These are phyloP conservation scores for Notodonta dromedarius DNA, from an alignment of 2,888 invertebrate species.

Conservation along the genomic window DNA sequence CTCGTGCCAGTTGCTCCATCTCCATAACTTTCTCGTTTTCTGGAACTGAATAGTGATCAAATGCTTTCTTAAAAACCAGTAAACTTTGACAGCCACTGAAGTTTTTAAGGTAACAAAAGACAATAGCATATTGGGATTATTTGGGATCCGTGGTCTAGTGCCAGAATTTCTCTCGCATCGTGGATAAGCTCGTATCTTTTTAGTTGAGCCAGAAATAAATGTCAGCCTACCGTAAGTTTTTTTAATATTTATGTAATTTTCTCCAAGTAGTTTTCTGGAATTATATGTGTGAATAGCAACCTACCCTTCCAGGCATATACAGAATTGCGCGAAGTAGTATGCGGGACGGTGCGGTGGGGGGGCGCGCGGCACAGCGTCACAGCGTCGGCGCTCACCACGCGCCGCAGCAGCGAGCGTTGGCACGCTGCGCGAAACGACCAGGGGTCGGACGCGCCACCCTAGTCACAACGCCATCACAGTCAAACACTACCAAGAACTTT, in stretches of 20 bases:
- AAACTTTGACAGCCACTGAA: too few species aligned
- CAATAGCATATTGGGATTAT: too few species aligned
- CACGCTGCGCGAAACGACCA: constrained; percentile 84
- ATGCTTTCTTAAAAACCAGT: not conserved
- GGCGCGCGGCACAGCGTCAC: constrained; percentile 75
- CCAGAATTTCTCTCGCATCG: too few species aligned
- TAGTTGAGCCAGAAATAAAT: too few species aligned
- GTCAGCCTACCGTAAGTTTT: too few species aligned
- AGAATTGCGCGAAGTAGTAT: constrained; percentile 88
- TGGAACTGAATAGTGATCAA: constrained; percentile 59
- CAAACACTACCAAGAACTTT: too few species aligned
- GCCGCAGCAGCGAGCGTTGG: constrained; percentile 75
- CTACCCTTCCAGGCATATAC: constrained; percentile 86
- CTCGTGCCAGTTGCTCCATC: constrained; percentile 87
- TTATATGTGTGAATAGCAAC: constrained; percentile 5
- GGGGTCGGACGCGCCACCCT: constrained; percentile 82
- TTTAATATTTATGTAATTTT: too few species aligned
- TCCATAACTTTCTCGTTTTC: constrained; percentile 85
- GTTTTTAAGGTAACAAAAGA: too few species aligned
- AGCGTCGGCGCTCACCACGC: constrained; percentile 81
- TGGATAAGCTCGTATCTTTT: too few species aligned
- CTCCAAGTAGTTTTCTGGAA: too few species aligned
- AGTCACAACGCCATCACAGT: constrained; percentile 9
- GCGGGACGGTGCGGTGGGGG: constrained; percentile 79
- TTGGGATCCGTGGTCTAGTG: too few species aligned